Percentiles rank a stretch among this genome's conserved stretches.
Conservation (phyloP, 2,113 vertebrate genomes). For the Chitala chitala region DNA sequence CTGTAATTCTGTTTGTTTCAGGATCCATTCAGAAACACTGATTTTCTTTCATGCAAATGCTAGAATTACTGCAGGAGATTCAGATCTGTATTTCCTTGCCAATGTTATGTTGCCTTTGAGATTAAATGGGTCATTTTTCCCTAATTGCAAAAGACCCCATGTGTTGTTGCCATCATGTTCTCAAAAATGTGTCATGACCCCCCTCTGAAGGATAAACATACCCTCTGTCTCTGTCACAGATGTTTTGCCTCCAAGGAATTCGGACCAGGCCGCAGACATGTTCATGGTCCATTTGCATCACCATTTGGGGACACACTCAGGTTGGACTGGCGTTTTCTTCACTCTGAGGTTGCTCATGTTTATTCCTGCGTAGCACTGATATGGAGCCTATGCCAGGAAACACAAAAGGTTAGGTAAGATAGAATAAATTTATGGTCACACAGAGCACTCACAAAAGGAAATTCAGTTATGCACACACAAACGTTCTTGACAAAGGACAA, state of each 20-base stretch:
- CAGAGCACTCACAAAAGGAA: too few species aligned
- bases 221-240: background rate
- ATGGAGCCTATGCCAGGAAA: too few species aligned
- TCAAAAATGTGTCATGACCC: background rate
- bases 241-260: background rate
- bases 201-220: background rate
- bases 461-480: too few species aligned
- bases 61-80: background rate
- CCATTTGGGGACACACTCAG: background rate
- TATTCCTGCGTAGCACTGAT: too few species aligned
- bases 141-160: background rate
- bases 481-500: too few species aligned
- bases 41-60: too few species aligned
- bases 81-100: too few species aligned
- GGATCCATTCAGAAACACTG: too few species aligned
- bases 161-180: background rate
- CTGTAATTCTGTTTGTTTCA: background rate
- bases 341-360: background rate
- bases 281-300: background rate
- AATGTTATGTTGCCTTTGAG: background rate
- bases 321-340: background rate
- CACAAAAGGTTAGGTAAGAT: too few species aligned
- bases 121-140: background rate
- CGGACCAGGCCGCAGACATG: background rate
- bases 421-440: too few species aligned